Evolutionary conservation across 1,140 invertebrate species (phyloP).

Genomic region (Carcinoscorpius rotundicauda): DNA sequence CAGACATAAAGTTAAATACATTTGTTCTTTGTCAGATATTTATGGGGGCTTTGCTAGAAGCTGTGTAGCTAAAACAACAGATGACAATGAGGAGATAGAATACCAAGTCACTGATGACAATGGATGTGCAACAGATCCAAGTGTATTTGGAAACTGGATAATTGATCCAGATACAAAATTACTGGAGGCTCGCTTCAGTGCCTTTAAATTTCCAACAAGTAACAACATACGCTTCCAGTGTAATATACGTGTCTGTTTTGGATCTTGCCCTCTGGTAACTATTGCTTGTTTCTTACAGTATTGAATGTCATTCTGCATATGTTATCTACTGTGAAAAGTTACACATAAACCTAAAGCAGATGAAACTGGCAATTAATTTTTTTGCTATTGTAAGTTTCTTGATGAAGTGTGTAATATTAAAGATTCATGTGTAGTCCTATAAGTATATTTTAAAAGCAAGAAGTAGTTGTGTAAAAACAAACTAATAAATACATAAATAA

Average conservation of each 20-base stretch:
- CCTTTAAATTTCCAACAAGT: conserved; percentile 90
- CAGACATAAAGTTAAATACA: no score
- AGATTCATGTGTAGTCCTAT: no score
- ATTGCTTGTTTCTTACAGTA: no score
- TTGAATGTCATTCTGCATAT: no score
- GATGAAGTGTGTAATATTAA: no score
- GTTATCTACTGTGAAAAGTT: no score
- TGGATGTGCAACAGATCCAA: conserved; percentile 81
- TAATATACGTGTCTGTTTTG: conserved; percentile 88
- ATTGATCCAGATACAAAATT: conserved; percentile 68
- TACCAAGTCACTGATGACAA: conserved; percentile 87
- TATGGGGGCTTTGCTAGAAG: conserved; percentile 87
- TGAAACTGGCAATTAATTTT: no score
- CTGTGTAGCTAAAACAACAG: conserved; percentile 81
- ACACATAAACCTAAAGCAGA: no score
- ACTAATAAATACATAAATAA: no score
- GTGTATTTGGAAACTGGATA: conserved; percentile 86
- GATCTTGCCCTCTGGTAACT: conserved; percentile 82
- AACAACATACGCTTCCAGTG: conserved; percentile 93
- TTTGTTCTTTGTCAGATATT: conserved; percentile 46
- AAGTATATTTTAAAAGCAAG: no score
- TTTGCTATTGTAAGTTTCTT: no score
- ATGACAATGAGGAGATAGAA: conserved; percentile 73
- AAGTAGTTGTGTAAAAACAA: no score
- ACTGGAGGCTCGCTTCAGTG: conserved; percentile 75